Evolutionary conservation across 2,113 vertebrate genomes (phyloP), one percentile per base, ranked within the genome.

Genomic region (Saimiri boliviensis): DNA sequence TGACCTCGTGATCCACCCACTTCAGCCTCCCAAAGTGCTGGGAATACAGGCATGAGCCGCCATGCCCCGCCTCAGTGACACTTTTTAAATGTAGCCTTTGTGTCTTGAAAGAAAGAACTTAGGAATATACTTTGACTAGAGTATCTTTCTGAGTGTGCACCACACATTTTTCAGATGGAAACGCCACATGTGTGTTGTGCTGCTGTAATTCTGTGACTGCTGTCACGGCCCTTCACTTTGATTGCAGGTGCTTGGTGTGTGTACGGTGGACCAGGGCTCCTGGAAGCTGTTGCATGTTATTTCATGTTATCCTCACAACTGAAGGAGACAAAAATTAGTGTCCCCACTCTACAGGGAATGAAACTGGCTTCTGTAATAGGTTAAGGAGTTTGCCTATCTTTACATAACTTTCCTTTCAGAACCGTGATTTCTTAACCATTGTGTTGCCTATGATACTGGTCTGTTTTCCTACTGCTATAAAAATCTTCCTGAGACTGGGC

Each of bases 111-210:
- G 49, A 68, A 77, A 45, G 21, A 3, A 14, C 19, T 8, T n/a
- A 3, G 70, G 47, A 25, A 1, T 45, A 0, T 2, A 7, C 37
- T 30, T 23, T 17, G 40, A 30, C 25, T 9, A 0, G 9, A 25
- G 63, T 10, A 1, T 47, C 6, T 5, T 40, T 70, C 49, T 42
- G 5, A 32, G 74, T 9, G 17, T 25, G 9, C 5, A 0, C 1
- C 0, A 17, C 14, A n/a, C 4, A 19, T 66, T 60, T 40, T 47
- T 30, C 16, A 5, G 20, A 32, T 0, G 6, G 35, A 13, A 6
- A 25, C 73, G n/a, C 47, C 27, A 13, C 1, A 0, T 6, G 0
- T 4, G 1, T 2, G 0, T 20, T 25, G 12, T n/a, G 49, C 58
- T 45, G 19, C 2, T 30, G 32, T 70, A 0, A 37, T n/a, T 52